phyloP scores from a whole-genome alignment of 2,888 invertebrate species.

The Entomobrya proxima region DNA sequence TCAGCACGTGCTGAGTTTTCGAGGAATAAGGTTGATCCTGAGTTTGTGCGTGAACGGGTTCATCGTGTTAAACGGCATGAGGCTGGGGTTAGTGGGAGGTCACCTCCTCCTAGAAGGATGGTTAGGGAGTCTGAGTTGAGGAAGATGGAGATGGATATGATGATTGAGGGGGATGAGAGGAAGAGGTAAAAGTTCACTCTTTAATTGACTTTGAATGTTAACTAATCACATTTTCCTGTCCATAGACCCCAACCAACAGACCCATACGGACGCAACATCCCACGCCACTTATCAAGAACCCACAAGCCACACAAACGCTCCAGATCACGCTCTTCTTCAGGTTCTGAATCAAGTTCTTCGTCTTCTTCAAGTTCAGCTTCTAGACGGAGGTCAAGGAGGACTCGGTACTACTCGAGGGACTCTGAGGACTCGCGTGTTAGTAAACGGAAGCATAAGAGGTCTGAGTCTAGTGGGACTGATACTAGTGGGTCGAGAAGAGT shows the following conservation, averaged over 20 bases:
- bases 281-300: background rate
- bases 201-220: background rate
- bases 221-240: background rate
- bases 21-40: conserved; percentile 70
- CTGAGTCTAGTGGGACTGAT: background rate
- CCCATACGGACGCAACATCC: conserved; percentile 12
- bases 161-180: conserved; percentile 7
- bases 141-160: conserved; percentile 27
- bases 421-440: background rate
- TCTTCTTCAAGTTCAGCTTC: background rate
- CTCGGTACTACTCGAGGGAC: conserved; percentile 3
- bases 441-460: conserved; percentile 2
- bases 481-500: conserved; percentile 3
- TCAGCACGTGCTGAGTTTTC: conserved; percentile 15
- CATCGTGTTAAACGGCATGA: conserved; percentile 59
- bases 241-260: background rate
- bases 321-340: background rate
- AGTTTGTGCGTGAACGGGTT: conserved; percentile 71
- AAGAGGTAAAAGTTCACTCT: background rate
- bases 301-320: background rate
- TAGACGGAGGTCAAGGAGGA: background rate
- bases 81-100: background rate
- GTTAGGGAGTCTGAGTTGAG: conserved; percentile 68
- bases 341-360: background rate
- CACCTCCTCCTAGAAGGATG: conserved; percentile 66